Evolutionary conservation across 2,888 invertebrate genomes (phyloP), one percentile per base, ranked within the genome.

Genomic region (Drosophila limbata): DNA sequence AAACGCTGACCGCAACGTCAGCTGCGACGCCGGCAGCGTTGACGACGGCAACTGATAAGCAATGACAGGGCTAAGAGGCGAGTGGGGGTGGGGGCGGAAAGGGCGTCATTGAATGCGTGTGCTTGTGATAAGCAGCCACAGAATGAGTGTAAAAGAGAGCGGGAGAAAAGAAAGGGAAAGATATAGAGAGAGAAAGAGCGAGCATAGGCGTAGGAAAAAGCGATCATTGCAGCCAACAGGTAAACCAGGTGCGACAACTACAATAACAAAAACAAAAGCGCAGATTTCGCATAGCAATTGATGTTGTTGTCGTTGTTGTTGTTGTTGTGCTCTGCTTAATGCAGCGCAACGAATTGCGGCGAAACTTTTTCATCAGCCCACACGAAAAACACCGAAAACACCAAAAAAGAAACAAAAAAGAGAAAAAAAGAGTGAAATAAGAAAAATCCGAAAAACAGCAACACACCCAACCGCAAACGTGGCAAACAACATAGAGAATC

Each of bases 331-430:
- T 70, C 73, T 85, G 80, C 82, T 82, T 84, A 83, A 83, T 83
- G 85, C 82, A 82, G 82, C 78, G 78, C 82, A 85, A 84, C 82
- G 80, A 83, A 83, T 80, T 75, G 85, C 82, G 80, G 85, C 85
- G 69, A 81, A 81, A 71, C 75, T 85, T 83, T 83, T 84, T 83
- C 82, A 83, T 83, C 82, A 82, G 75, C 82, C 77, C 71, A 77
- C 77, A 62, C 77, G 47, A 47, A 56, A 64, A 75, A 67, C 17
- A 57, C 52, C 51, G 40, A 47, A 65, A 55, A 64, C 40, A 47
- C 28, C 15, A 59, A 37, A 44, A 40, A 47, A 33, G 4, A 44
- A 50, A n/a, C 4, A 31, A 19, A 13, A 35, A 17, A 40, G 2
- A 3, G 1, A 25, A 25, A 53, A 25, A 17, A 39, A 61, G 28